Evolutionary conservation across 2,888 invertebrate genomes (phyloP).

Genomic region (Pimpla rufipes): DNA sequence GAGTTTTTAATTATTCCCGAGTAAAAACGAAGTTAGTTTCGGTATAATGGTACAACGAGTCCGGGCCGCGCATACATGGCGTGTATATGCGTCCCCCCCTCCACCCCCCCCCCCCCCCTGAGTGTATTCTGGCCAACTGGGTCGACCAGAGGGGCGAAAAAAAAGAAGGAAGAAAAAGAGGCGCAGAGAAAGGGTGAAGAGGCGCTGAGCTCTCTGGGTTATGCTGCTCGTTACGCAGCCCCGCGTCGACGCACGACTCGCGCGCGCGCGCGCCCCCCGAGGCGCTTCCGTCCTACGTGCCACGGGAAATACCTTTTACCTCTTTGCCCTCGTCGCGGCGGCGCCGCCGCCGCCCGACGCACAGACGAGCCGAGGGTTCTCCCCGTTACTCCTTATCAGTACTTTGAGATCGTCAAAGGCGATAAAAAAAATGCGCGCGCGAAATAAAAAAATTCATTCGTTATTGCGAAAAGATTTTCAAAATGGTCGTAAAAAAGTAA

Average conservation of each 20-base stretch:
- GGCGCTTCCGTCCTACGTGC: conserved; percentile 18
- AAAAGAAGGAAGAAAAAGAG: conserved; percentile 4
- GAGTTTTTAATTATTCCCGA: conserved; percentile 68
- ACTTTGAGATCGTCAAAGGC: background rate
- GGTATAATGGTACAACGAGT: conserved; percentile 48
- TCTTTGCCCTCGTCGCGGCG: background rate
- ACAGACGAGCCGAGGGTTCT: background rate
- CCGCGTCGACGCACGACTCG: conserved; percentile 35
- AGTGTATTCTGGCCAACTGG: conserved; percentile 61
- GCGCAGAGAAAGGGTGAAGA: conserved; percentile 45
- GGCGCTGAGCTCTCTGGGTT: conserved; percentile 33
- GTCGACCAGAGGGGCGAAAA: conserved; percentile 50
- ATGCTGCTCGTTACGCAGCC: conserved; percentile 63
- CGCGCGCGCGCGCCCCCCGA: background rate
- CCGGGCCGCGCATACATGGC: background rate
- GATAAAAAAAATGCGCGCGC: background rate
- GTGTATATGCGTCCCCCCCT: background rate
- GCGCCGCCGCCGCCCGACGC: too few species aligned
- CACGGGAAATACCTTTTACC: conserved; percentile 26
- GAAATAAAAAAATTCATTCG: background rate
- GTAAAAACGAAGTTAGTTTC: conserved; percentile 61
- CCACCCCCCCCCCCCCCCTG: conserved; percentile 2
- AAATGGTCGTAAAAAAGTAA: too few species aligned
- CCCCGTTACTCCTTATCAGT: background rate
- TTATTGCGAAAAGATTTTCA: too few species aligned